A percentile compares a stretch with the other conserved stretches of the same genome.
Evolutionary conservation across 1,140 invertebrate genomes (phyloP).

Genomic region (Orchesella cincta): DNA sequence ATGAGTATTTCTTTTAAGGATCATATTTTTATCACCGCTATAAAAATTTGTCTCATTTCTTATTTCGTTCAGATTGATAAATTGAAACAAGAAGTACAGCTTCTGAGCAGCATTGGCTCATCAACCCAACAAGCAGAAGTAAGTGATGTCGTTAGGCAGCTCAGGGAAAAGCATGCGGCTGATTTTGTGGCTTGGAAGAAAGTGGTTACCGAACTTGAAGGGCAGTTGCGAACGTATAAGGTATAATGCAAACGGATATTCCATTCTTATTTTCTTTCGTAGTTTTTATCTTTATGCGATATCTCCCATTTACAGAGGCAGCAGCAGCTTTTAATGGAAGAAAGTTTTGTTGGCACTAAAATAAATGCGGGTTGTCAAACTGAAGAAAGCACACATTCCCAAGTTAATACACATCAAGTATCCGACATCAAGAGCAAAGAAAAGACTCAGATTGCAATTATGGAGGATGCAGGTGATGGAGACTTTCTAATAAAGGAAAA

Average conservation of each 20-base stretch:
- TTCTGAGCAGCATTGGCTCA: constrained; percentile 42
- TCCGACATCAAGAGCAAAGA: constrained; percentile 3
- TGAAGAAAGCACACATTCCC: not conserved
- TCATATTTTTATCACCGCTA: not conserved
- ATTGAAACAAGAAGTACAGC: constrained; percentile 41
- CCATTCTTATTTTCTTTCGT: not conserved
- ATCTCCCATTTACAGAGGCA: not conserved
- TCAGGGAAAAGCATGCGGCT: constrained; percentile 42
- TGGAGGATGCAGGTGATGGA: constrained; percentile 17
- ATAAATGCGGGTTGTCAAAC: not conserved
- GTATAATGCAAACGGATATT: constrained; percentile 7
- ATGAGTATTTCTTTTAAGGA: not conserved
- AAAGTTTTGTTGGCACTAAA: not conserved
- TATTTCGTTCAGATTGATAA: constrained; percentile 33
- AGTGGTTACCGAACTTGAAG: constrained; percentile 40
- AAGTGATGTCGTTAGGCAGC: constrained; percentile 39
- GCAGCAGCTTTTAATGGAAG: not conserved
- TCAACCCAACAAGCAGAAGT: constrained; percentile 43
- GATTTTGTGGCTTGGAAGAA: constrained; percentile 36
- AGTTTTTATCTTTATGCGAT: not conserved
- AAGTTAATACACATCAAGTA: not conserved
- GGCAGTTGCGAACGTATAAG: constrained; percentile 35
- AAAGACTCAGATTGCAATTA: constrained; percentile 20
- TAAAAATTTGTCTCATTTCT: too few relatives aligned
- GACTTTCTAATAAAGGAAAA: constrained; percentile 6